Conservation (phyloP, 2,797 vertebrate species). For the Falco novaeseelandiae region DNA sequence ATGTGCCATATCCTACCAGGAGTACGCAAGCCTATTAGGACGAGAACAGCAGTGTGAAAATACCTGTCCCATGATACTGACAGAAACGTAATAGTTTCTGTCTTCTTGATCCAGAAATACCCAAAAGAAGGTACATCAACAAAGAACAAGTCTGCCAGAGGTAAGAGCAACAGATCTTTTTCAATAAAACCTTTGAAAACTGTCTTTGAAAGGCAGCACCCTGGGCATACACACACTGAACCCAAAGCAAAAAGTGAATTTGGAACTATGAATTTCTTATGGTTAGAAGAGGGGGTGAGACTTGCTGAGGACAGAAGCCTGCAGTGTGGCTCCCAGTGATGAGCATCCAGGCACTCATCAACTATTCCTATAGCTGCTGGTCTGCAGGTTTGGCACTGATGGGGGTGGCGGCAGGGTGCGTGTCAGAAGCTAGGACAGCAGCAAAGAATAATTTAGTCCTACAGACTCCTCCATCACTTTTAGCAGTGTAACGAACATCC, state of each 20-base stretch:
- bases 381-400: neutral
- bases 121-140: neutral
- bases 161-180: neutral
- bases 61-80: neutral
- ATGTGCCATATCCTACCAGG: neutral
- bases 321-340: neutral
- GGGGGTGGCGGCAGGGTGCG: too few species aligned
- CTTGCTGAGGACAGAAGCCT: neutral
- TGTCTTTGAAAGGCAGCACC: neutral
- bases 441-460: neutral
- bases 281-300: accelerated
- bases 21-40: neutral
- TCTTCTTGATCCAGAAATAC: neutral
- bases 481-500: neutral
- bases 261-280: neutral
- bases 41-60: neutral
- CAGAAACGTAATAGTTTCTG: neutral
- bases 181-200: neutral
- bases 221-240: accelerated
- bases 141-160: neutral
- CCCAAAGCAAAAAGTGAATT: neutral
- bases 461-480: neutral
- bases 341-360: neutral
- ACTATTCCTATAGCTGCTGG: neutral
- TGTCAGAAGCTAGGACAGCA: neutral